Evolutionary conservation across 1,140 invertebrate genomes (phyloP).

Genomic region (Drosophila orosa): DNA sequence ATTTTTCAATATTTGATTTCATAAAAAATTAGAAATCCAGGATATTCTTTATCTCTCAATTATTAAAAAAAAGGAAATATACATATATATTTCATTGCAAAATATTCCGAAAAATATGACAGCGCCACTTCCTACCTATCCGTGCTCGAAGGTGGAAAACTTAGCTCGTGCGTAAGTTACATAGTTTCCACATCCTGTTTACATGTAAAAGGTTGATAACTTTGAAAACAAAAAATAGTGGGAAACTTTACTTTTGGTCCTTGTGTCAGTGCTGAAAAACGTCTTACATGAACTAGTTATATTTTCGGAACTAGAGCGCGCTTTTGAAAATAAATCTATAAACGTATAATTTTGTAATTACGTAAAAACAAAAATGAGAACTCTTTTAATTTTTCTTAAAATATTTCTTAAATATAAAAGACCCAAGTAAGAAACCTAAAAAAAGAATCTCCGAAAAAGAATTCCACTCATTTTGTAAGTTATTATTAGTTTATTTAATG

Average conservation of each 20-base stretch:
- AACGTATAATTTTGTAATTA: neutral
- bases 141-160: no score
- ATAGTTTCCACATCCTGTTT: no score
- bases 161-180: no score
- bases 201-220: neutral
- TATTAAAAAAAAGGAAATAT: no score
- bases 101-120: no score
- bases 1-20: no score
- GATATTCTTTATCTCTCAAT: no score
- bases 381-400: no score
- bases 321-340: neutral
- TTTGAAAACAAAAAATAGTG: neutral
- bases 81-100: no score
- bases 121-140: no score
- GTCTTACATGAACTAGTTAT: neutral
- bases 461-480: conserved; percentile 22
- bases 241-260: no score
- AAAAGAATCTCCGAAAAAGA: neutral
- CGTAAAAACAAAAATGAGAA: neutral
- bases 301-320: neutral
- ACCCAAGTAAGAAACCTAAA: neutral
- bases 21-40: no score
- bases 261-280: neutral
- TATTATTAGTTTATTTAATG: conserved; percentile 68
- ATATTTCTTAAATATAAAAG: neutral